A percentile compares a stretch with the other conserved stretches of the same genome.
Evolutionary conservation across 2,113 vertebrate species (phyloP).

Genomic region (Lathamus discolor): DNA sequence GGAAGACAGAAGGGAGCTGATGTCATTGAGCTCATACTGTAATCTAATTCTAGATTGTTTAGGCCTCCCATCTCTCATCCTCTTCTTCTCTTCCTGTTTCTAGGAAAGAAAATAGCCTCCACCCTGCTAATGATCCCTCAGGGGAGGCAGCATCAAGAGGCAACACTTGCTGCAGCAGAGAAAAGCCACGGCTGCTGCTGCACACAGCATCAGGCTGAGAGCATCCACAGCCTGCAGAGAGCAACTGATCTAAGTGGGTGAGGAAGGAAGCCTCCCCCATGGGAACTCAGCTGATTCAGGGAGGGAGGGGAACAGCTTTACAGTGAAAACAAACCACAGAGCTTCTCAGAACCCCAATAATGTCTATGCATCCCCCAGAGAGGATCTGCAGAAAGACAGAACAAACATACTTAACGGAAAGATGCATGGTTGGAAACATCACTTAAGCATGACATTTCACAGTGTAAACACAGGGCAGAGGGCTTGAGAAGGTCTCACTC

Average conservation of each 20-base stretch:
- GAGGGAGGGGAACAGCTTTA: background rate
- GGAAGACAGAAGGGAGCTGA: slow-evolving; percentile 44
- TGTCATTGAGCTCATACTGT: background rate
- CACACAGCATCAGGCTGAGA: background rate
- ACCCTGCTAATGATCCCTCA: slow-evolving; percentile 39
- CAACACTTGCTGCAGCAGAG: slow-evolving; percentile 28
- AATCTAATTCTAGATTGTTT: slow-evolving; percentile 35
- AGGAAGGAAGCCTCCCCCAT: background rate
- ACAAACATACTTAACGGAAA: background rate
- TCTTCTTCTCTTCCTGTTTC: slow-evolving; percentile 62
- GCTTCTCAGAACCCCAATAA: slow-evolving; percentile 15
- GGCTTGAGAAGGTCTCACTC: background rate
- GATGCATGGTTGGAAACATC: background rate
- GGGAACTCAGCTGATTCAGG: background rate
- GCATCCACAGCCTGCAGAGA: background rate
- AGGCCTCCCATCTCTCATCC: slow-evolving; percentile 42
- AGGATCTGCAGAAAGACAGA: background rate
- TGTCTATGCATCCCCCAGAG: background rate
- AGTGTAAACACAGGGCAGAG: background rate
- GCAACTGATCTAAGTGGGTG: background rate
- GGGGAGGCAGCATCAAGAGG: slow-evolving; percentile 45
- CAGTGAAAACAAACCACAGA: background rate
- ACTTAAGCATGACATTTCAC: background rate
- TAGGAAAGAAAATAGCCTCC: slow-evolving; percentile 58
- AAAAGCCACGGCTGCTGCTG: slow-evolving; percentile 31